phyloP scores from a whole-genome alignment of 2,888 invertebrate genomes.

The Drosophila suboccidentalis region DNA sequence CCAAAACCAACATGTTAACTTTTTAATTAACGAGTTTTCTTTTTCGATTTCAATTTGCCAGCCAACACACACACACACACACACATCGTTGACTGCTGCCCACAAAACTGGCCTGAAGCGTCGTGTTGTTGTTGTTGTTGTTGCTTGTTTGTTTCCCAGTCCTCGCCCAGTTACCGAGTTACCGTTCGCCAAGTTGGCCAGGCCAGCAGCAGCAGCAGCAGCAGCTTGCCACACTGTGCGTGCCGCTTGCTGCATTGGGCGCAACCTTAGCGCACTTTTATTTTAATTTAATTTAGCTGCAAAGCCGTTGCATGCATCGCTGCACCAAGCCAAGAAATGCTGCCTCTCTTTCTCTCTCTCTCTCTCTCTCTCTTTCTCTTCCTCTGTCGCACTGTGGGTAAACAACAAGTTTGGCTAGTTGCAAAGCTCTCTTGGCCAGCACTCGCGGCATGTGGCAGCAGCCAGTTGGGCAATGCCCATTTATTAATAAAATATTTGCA shows the following conservation, averaged over 20 bases:
- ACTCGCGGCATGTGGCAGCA: constrained; percentile 17
- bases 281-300: constrained; percentile 76
- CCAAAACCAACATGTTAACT: constrained; percentile 78
- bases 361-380: constrained; percentile 2
- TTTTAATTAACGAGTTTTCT: constrained; percentile 84
- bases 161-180: constrained; percentile 40
- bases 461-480: constrained; percentile 68
- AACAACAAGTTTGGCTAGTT: constrained; percentile 28
- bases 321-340: constrained; percentile 30
- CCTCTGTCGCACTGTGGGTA: background rate
- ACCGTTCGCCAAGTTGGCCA: constrained; percentile 24
- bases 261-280: constrained; percentile 65
- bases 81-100: constrained; percentile 41
- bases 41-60: constrained; percentile 84
- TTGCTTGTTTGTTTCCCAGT: constrained; percentile 17
- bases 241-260: constrained; percentile 41
- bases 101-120: constrained; percentile 66
- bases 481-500: constrained; percentile 82
- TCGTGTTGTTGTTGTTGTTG: constrained; percentile 12
- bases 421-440: constrained; percentile 19
- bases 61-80: constrained; percentile 46
- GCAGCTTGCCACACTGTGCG: constrained; percentile 22
- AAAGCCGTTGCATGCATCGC: constrained; percentile 64
- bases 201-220: no score
- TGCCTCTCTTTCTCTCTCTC: constrained; percentile 5